Percentiles rank a stretch among this genome's conserved stretches.
phyloP scores from a whole-genome alignment of 37 sponge, comb jelly and placozoan species.

The Diacarnus erythraeanus region DNA sequence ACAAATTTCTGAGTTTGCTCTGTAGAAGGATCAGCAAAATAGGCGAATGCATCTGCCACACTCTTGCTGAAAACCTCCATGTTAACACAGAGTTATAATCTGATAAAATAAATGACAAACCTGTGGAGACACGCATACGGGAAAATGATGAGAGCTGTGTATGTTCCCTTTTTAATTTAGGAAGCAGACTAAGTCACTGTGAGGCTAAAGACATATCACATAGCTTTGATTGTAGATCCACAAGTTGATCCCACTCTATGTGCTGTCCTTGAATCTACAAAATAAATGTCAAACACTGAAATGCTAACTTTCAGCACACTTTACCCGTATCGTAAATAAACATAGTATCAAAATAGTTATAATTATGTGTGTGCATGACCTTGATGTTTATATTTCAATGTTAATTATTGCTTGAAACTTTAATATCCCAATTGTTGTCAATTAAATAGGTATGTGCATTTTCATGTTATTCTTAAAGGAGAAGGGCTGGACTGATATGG shows the following conservation, averaged over 20 bases:
- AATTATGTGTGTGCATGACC: no score
- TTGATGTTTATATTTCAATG: no score
- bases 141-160: neutral
- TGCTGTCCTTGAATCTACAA: neutral
- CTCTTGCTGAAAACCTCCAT: neutral
- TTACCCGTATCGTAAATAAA: no score
- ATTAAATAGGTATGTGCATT: no score
- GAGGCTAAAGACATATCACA: neutral
- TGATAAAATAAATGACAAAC: no score
- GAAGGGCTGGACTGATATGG: no score
- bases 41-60: neutral
- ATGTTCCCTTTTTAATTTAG: neutral
- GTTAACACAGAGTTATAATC: neutral
- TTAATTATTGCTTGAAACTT: no score
- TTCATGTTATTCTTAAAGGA: no score
- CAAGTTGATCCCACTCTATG: neutral
- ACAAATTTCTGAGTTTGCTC: neutral
- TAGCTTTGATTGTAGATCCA: neutral
- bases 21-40: neutral
- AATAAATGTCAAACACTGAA: no score
- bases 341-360: no score
- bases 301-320: no score
- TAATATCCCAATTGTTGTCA: no score
- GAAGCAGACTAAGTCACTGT: neutral
- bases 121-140: neutral